These are phyloP conservation scores for Cyrtorhinus lividipennis DNA, from an alignment of 1,140 invertebrate genomes.

Conservation along the genomic window DNA sequence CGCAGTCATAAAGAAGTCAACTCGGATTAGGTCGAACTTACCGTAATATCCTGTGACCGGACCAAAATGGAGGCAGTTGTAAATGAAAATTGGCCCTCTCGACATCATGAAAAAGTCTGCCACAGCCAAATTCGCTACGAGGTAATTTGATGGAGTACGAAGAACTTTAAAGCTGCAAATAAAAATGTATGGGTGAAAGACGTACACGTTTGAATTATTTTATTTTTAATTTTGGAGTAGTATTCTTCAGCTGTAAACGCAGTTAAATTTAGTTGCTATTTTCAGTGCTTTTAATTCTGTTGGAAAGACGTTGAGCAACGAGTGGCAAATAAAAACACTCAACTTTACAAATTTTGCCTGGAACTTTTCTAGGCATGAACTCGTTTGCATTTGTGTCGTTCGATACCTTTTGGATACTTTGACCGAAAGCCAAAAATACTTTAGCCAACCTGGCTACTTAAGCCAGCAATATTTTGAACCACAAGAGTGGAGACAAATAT, in stretches of 20 bases:
- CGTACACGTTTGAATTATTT: too few relatives aligned
- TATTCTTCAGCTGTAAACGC: too few relatives aligned
- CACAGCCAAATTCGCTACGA: constrained; percentile 73
- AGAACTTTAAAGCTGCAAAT: constrained; percentile 56
- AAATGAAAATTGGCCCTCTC: constrained; percentile 74
- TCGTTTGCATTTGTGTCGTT: too few relatives aligned
- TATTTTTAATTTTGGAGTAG: not conserved
- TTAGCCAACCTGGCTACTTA: too few relatives aligned
- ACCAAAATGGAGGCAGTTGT: constrained; percentile 55
- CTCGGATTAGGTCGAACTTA: too few relatives aligned
- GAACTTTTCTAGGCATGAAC: too few relatives aligned
- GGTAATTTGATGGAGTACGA: constrained; percentile 77
- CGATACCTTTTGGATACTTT: too few relatives aligned
- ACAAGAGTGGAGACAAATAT: too few relatives aligned
- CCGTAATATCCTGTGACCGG: constrained; percentile 48
- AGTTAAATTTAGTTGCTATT: not conserved
- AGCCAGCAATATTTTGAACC: too few relatives aligned
- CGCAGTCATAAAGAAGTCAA: too few relatives aligned
- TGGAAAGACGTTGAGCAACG: not conserved
- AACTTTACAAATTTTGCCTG: too few relatives aligned
- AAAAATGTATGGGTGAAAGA: not conserved
- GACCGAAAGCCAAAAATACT: too few relatives aligned
- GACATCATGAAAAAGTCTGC: constrained; percentile 78
- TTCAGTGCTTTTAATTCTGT: not conserved
- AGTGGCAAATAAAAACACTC: not conserved